These are phyloP conservation scores for Nyctibius bracteatus DNA, from an alignment of 2,113 vertebrate genomes.

Conservation along the genomic window DNA sequence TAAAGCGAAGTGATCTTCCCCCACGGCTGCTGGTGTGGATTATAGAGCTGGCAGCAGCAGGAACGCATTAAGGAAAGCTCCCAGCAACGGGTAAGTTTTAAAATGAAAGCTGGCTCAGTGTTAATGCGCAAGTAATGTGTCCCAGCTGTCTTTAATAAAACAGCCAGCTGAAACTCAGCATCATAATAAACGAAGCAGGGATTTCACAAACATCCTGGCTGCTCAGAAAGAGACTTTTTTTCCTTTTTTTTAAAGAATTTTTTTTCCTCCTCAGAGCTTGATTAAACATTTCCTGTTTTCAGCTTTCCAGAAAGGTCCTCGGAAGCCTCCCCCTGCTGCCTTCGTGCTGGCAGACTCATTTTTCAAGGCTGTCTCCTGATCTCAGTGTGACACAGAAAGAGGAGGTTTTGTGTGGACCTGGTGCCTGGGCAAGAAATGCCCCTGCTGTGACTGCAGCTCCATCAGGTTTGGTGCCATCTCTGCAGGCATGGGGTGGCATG, in stretches of 20 bases:
- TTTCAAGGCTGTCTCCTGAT: neutral
- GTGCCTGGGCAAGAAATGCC: neutral
- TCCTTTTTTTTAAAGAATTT: neutral
- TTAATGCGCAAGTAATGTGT: slow-evolving; percentile 72
- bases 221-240: slow-evolving; percentile 15
- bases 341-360: neutral
- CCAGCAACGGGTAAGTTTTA: slow-evolving; percentile 53
- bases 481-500: neutral
- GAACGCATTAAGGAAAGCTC: slow-evolving; percentile 42
- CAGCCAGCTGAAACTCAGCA: slow-evolving; percentile 66
- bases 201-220: slow-evolving; percentile 75
- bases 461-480: neutral
- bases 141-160: slow-evolving; percentile 72
- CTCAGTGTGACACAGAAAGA: fast-evolving
- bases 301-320: slow-evolving; percentile 53
- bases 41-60: slow-evolving; percentile 68
- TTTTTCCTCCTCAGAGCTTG: slow-evolving; percentile 8
- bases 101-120: slow-evolving; percentile 71
- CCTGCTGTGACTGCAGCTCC: neutral
- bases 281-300: slow-evolving; percentile 76
- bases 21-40: slow-evolving; percentile 19
- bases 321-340: neutral
- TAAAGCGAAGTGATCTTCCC: slow-evolving; percentile 42
- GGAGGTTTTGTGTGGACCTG: neutral
- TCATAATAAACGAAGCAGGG: slow-evolving; percentile 66